Base-by-base conservation (phyloP, 2,113 vertebrate species). In the Desmodus rotundus region DNA sequence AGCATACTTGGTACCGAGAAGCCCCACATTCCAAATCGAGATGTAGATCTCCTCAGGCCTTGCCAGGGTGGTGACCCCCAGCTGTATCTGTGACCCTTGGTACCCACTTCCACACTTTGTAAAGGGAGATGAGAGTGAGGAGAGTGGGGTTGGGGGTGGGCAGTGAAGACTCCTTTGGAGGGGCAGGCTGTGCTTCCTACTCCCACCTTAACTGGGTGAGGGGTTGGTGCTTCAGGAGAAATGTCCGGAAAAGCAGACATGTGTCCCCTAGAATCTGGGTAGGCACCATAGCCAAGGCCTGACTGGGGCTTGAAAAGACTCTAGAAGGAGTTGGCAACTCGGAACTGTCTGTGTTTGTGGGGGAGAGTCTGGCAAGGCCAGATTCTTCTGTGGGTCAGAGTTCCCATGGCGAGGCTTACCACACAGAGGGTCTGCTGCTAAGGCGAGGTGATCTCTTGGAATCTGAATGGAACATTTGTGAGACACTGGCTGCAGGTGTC, bases 371-470 rank as follows among this genome's bases (percentile, higher is more conserved):
- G 43, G 61, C 3, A 11, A 36, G 26, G 17, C 52, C 72, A 41
- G 12, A 16, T 15, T 50, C 74, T 47, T 43, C 52, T 24, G n/a
- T 1, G 31, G 72, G 36, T 82, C 10, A 4, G 31, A 50, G 22
- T 1, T 36, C 17, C 36, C 2, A 0, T 2, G 17, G 28, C 4
- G 22, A 67, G 20, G n/a, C 33, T 17, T 19, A 4, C 26, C 26
- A 8, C 9, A 4, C 1, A 3, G 9, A 52, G 65, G 26, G 24
- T 50, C 56, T 56, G 31, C 47, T 31, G 14, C 45, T 7, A 15
- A 50, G 74, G 16, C 7, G 0, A 36, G 31, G 17, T 68, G 26
- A 38, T 12, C 33, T 96, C 63, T 68, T 36, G n/a, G n/a, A 43
- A n/a, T 9, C 33, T 19, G 54, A 63, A 76, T 58, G 5, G 36